These are phyloP conservation scores for Scaptomyza tumidula DNA, from an alignment of 2,888 invertebrate genomes.

Conservation along the genomic window DNA sequence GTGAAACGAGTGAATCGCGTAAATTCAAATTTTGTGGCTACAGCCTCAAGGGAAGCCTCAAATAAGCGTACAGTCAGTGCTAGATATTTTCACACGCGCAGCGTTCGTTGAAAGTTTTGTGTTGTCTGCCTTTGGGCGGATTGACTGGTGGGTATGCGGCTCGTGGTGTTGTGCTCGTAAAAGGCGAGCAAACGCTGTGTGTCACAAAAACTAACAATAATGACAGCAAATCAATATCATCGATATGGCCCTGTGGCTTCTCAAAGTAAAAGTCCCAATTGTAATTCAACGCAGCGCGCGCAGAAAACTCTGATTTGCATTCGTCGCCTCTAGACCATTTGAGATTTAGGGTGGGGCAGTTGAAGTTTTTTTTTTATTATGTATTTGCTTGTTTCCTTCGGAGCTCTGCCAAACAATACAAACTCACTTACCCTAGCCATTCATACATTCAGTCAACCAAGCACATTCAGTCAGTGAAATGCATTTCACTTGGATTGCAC, in stretches of 20 bases:
- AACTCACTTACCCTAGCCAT: conserved; percentile 1
- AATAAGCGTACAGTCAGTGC: conserved; percentile 25
- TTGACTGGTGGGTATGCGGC: conserved; percentile 20
- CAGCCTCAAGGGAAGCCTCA: conserved; percentile 28
- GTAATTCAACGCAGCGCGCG: conserved; percentile 44
- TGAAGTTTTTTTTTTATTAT: conserved; percentile 31
- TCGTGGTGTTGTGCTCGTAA: conserved; percentile 31
- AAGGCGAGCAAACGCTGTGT: conserved; percentile 16
- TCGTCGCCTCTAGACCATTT: conserved; percentile 44
- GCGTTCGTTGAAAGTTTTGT: conserved; percentile 41
- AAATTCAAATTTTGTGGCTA: conserved; percentile 72
- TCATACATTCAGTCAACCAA: conserved; percentile 34
- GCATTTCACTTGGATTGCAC: conserved; percentile 52
- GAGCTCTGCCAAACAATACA: conserved; percentile 4
- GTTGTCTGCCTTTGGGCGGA: conserved; percentile 42
- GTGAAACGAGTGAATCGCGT: conserved; percentile 63
- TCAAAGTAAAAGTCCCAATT: conserved; percentile 69
- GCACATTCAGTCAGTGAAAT: conserved; percentile 49
- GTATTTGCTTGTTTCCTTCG: conserved; percentile 8
- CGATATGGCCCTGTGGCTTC: conserved; percentile 53
- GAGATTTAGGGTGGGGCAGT: conserved; percentile 22
- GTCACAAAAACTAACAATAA: conserved; percentile 72
- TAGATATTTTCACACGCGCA: conserved; percentile 57
- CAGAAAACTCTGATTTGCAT: conserved; percentile 55
- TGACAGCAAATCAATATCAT: conserved; percentile 78